These are phyloP conservation scores for Sesia apiformis DNA, from an alignment of 2,888 invertebrate species.

Conservation along the genomic window DNA sequence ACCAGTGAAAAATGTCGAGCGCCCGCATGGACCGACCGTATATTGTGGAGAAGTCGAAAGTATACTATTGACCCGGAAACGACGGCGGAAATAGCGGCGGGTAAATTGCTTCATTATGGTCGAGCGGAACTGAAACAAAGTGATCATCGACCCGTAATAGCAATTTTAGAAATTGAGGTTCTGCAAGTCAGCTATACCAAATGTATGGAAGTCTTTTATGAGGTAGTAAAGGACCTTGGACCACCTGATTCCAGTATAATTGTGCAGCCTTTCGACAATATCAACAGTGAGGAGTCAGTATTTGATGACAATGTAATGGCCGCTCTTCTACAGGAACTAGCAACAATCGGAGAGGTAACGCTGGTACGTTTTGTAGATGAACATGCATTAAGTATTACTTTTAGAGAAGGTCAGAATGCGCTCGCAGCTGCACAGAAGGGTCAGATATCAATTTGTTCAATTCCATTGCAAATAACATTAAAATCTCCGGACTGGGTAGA, in stretches of 20 bases:
- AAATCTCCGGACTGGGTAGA: constrained; percentile 91
- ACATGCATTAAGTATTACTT: constrained; percentile 90
- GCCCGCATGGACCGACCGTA: constrained; percentile 98
- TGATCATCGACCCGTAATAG: constrained; percentile 97
- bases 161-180: constrained; percentile 91
- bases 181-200: constrained; percentile 84
- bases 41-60: constrained; percentile 92
- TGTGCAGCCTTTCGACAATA: constrained; percentile 68
- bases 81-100: constrained; percentile 81
- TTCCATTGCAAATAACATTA: constrained; percentile 80
- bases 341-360: constrained; percentile 91
- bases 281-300: constrained; percentile 69
- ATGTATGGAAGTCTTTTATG: constrained; percentile 86
- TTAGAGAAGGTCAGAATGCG: constrained; percentile 92
- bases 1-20: constrained; percentile 98
- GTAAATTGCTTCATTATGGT: constrained; percentile 90
- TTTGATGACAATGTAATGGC: constrained; percentile 89
- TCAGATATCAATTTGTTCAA: constrained; percentile 77
- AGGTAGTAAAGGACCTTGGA: constrained; percentile 89
- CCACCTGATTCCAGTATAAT: constrained; percentile 97
- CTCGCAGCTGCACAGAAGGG: constrained; percentile 79
- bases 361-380: constrained; percentile 91
- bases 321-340: constrained; percentile 84
- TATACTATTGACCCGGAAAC: constrained; percentile 81
- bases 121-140: constrained; percentile 97